Evolutionary conservation across 1,140 invertebrate genomes (phyloP).

Genomic region (Lucilia sericata): DNA sequence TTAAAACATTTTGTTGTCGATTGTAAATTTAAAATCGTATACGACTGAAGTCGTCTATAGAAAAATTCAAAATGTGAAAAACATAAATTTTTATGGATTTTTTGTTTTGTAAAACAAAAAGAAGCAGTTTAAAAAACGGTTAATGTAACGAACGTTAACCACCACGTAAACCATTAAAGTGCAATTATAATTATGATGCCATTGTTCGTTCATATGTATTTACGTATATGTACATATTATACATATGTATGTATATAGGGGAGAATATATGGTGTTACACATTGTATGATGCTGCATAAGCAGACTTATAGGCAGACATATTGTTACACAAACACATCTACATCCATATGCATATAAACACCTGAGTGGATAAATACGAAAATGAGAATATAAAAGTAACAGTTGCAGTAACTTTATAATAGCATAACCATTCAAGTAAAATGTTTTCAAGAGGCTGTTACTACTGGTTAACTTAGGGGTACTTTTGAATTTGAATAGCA

Average conservation of each 20-base stretch:
- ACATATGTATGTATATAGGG: not conserved
- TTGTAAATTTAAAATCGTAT: no score
- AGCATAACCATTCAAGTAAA: not conserved
- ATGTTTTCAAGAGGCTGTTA: not conserved
- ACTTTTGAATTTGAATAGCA: not conserved
- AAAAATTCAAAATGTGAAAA: no score
- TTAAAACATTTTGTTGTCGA: no score
- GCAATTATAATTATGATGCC: constrained; percentile 35
- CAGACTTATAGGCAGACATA: not conserved
- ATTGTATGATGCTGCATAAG: not conserved
- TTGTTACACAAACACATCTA: no score
- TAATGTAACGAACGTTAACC: constrained; percentile 12
- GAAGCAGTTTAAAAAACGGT: not conserved
- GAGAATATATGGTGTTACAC: not conserved
- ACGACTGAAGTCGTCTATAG: no score
- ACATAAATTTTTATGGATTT: not conserved
- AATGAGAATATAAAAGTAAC: constrained; percentile 17
- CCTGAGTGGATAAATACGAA: constrained; percentile 22
- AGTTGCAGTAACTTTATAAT: constrained; percentile 14
- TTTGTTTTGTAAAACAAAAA: not conserved
- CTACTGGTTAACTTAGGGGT: not conserved
- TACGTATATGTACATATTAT: not conserved
- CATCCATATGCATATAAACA: not conserved
- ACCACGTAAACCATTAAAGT: constrained; percentile 32
- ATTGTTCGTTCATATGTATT: not conserved